Evolutionary conservation across 2,113 vertebrate species (phyloP).

Genomic region (Antechinus stuartii): DNA sequence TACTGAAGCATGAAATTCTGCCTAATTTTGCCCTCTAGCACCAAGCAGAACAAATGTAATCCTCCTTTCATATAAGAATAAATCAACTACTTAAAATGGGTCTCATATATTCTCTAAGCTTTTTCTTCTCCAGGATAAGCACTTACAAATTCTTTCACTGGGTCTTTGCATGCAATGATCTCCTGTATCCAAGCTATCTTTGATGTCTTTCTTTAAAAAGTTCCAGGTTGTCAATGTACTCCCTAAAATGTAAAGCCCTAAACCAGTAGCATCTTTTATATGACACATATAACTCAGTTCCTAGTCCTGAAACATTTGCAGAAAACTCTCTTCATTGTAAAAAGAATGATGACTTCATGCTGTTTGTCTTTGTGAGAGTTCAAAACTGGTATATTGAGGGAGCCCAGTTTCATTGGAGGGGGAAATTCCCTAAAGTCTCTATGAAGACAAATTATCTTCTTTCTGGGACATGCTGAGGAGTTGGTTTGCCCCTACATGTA

Average conservation of each 20-base stretch:
- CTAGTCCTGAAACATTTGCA: background rate
- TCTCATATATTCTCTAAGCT: background rate
- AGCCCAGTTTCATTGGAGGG: background rate
- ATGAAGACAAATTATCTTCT: background rate
- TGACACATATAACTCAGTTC: background rate
- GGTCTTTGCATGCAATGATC: background rate
- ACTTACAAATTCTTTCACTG: background rate
- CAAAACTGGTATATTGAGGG: background rate
- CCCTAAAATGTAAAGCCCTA: background rate
- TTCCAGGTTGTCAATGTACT: background rate
- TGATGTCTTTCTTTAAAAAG: background rate
- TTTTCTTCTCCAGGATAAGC: background rate
- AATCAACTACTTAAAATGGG: background rate
- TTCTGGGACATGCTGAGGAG: background rate
- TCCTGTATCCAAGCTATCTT: background rate
- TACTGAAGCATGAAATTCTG: no score
- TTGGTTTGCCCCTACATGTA: background rate
- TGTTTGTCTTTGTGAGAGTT: background rate
- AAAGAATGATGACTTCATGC: background rate
- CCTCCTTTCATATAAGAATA: background rate
- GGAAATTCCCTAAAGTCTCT: background rate
- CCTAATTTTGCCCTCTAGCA: no score
- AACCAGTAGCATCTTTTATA: background rate
- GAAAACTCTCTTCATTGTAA: background rate
- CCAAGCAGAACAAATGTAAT: background rate